phyloP scores from a whole-genome alignment of 2,797 vertebrate species.

The Avahi laniger region DNA sequence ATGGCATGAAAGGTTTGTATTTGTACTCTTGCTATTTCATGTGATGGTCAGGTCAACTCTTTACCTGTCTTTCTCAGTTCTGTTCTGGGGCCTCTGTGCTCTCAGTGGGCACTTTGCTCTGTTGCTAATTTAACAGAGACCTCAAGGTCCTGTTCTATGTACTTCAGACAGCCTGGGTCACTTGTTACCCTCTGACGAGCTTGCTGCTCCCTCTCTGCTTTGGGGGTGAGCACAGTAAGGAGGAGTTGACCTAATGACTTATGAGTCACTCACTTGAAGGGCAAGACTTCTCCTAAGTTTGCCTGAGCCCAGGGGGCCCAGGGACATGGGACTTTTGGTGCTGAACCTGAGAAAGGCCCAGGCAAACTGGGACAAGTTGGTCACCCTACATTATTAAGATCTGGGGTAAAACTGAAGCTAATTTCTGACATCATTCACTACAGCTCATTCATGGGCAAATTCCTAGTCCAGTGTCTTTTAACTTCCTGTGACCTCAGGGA shows the following conservation, averaged over 20 bases:
- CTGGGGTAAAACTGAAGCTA: background rate
- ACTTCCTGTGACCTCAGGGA: background rate
- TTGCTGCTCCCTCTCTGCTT: background rate
- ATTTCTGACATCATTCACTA: background rate
- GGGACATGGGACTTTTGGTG: background rate
- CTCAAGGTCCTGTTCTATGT: rapidly evolving
- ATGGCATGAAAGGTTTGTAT: background rate
- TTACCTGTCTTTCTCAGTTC: background rate
- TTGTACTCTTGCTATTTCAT: background rate
- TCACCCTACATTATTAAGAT: background rate
- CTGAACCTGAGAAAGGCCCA: background rate
- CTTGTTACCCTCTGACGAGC: background rate
- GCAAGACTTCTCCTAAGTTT: background rate
- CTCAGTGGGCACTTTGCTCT: background rate
- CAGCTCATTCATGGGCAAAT: background rate
- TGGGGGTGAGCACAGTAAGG: background rate
- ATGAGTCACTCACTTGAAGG: background rate
- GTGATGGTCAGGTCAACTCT: background rate
- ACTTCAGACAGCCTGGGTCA: background rate
- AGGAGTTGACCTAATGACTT: background rate
- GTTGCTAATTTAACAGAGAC: background rate
- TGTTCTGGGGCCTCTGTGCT: background rate
- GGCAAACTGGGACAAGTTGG: background rate
- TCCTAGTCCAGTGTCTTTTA: background rate
- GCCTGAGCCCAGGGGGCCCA: too few species aligned